Conservation (phyloP, 2,888 invertebrate species). For the Andrena trimmerana region DNA sequence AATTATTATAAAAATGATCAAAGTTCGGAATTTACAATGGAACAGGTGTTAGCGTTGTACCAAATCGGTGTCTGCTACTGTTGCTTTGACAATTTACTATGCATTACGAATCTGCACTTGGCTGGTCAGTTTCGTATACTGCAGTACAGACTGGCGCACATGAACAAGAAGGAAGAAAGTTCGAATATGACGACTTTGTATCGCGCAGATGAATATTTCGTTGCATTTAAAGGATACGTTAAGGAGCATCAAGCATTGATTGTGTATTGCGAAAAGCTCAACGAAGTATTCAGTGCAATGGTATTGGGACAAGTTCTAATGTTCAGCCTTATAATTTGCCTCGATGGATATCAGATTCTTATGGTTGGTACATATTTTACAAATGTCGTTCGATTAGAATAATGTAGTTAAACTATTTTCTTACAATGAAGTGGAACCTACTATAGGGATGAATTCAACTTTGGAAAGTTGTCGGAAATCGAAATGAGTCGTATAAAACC, state of each 20-base stretch:
- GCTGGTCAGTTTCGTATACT: conserved; percentile 20
- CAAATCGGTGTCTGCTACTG: not conserved
- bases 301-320: not conserved
- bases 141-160: not conserved
- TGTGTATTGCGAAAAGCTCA: not conserved
- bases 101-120: not conserved
- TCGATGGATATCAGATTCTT: not conserved
- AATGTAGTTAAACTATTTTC: not conserved
- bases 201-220: not conserved
- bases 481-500: too few relatives aligned
- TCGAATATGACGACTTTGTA: not conserved
- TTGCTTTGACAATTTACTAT: conserved; percentile 4
- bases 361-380: not conserved
- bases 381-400: not conserved
- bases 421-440: not conserved
- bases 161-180: not conserved
- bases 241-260: not conserved
- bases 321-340: not conserved
- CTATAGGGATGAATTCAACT: too few relatives aligned
- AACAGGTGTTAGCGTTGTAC: not conserved
- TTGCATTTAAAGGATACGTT: not conserved
- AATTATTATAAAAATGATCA: too few relatives aligned
- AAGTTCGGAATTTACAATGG: too few relatives aligned
- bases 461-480: too few relatives aligned
- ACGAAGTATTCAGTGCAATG: not conserved